Conservation (phyloP, 64 coral and sea anemone genomes). For the Catalaphyllia jardinei region DNA sequence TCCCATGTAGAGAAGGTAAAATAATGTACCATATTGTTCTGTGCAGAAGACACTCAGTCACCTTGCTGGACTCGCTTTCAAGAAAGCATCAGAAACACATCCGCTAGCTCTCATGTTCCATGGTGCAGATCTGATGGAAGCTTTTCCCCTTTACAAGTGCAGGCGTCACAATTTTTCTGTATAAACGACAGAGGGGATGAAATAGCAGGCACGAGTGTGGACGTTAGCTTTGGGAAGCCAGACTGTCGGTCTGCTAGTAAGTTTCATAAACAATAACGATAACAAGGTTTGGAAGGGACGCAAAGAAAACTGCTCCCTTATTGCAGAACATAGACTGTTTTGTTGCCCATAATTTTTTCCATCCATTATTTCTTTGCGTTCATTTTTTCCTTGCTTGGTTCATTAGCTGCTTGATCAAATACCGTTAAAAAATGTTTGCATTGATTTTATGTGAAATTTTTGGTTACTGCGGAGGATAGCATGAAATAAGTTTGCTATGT, state of each 20-base stretch:
- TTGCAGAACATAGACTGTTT: too few species aligned
- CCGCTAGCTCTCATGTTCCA: constrained; percentile 36
- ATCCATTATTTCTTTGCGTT: too few species aligned
- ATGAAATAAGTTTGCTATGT: too few species aligned
- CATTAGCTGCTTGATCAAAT: too few species aligned
- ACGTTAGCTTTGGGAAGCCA: constrained; percentile 29
- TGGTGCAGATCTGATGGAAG: constrained; percentile 55
- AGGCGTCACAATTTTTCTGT: constrained; percentile 70
- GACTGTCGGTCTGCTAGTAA: constrained; percentile 54
- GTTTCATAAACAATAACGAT: not conserved
- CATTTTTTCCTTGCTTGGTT: too few species aligned
- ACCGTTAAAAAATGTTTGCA: too few species aligned
- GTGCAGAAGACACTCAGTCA: constrained; percentile 31
- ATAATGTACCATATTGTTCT: not conserved
- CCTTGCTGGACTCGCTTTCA: constrained; percentile 55
- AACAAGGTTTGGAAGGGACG: not conserved
- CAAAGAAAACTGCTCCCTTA: not conserved
- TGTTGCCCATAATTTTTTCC: too few species aligned
- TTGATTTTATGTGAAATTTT: too few species aligned
- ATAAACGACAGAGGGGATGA: constrained; percentile 57
- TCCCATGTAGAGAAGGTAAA: too few species aligned
- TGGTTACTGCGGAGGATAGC: too few species aligned
- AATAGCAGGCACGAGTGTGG: constrained; percentile 47
- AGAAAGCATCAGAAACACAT: not conserved
- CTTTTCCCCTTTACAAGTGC: constrained; percentile 58